Evolutionary conservation across 2,113 vertebrate genomes (phyloP), one percentile per base, ranked within the genome.

Genomic region (Polypterus bichir): DNA sequence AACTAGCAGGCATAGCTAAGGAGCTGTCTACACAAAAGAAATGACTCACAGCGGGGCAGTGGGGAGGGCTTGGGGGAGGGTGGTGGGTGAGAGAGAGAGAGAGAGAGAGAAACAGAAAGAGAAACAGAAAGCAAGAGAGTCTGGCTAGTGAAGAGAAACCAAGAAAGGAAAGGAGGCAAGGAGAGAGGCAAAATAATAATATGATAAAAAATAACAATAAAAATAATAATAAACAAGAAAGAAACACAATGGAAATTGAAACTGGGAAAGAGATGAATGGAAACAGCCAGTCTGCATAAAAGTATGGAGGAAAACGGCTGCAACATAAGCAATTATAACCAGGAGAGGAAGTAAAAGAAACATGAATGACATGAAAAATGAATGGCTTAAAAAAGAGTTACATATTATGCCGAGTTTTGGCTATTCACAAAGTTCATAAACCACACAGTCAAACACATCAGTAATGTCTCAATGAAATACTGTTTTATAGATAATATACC

Each of bases 1-100:
- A 47, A 54, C 46, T 45, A 9, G 53, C 61, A 47, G 48, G 52
- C 61, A 56, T 57, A 65, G 59, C 59, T 44, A 46, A 46, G 62
- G 59, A 66, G 59, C 58, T 44, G 55, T 58, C 56, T 56, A 62
- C 62, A 59, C 61, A 59, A 57, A 62, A 62, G 64, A 48, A 66
- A 66, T 66, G 65, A 66, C 53, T 62, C 65, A 62, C 60, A 45
- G 44, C 54, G 60, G 64, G 64, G 64, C 64, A 60, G 49, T 27
- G 27, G 27, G 27, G 27, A 1, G 27, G 27, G 27, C 27, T 27
- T 27, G 27, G 27, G 27, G 27, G 27, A 27, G 27, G 27, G 27
- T 27, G 27, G 27, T 27, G 27, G 27, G 2, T 27, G 27, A 27
- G 27, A 27, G 2, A 27, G 27, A 56, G 65, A 46, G 47, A 62